phyloP scores from a whole-genome alignment of 2,888 invertebrate species.

The Ametastegia equiseti region DNA sequence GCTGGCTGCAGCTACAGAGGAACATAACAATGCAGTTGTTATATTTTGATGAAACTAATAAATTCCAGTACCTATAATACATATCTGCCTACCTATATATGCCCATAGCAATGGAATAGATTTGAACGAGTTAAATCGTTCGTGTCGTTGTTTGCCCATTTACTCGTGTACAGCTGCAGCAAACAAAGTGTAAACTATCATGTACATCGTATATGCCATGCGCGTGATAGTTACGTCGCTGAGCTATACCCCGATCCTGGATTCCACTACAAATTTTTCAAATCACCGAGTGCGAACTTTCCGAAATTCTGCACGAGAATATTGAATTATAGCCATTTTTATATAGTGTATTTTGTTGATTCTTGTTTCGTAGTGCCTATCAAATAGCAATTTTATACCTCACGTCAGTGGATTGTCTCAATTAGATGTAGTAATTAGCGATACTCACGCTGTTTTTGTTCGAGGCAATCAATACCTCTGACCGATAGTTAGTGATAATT shows the following conservation, averaged over 20 bases:
- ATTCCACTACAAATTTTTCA: not conserved
- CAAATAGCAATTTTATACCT: not conserved
- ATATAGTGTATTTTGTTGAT: not conserved
- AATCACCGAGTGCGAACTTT: not conserved
- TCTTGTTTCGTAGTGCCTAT: not conserved
- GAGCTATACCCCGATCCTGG: not conserved
- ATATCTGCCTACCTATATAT: too few relatives aligned
- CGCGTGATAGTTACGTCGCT: not conserved
- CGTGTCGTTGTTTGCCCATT: conserved; percentile 56
- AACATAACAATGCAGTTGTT: conserved; percentile 48
- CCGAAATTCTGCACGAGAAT: not conserved
- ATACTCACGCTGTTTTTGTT: conserved; percentile 1
- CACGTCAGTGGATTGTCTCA: not conserved
- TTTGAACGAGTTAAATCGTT: conserved; percentile 54
- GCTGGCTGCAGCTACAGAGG: not conserved
- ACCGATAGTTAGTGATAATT: not conserved
- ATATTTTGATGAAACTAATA: conserved; percentile 53
- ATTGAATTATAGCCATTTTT: not conserved
- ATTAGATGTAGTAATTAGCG: not conserved
- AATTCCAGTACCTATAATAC: conserved; percentile 50
- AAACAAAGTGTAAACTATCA: not conserved
- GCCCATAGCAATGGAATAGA: conserved; percentile 53
- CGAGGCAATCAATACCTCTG: conserved; percentile 16
- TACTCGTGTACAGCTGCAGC: not conserved
- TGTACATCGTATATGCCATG: too few relatives aligned